Conservation (phyloP, 2,888 invertebrate species). For the Anagyrus pseudococci region DNA sequence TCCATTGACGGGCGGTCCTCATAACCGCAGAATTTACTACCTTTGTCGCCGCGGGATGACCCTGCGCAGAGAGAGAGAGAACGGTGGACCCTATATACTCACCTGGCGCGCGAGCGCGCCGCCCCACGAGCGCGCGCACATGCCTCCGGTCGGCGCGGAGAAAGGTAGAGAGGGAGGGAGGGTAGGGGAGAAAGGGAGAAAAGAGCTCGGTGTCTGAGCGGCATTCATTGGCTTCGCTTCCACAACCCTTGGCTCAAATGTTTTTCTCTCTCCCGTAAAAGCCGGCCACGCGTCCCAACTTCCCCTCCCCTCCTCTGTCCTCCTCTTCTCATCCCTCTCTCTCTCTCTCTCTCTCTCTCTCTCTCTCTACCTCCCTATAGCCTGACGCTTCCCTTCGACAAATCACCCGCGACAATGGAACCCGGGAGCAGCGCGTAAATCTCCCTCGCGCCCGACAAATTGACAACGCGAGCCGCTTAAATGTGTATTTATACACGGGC, state of each 20-base stretch:
- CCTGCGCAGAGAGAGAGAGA: no score
- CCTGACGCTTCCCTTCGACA: conserved; percentile 8
- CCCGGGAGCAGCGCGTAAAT: conserved; percentile 20
- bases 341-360: no score
- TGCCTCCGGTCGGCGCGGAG: no score
- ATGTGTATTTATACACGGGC: conserved; percentile 8
- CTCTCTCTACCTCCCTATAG: no score
- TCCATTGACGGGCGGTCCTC: no score
- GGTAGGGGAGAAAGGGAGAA: neutral
- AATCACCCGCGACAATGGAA: conserved; percentile 24
- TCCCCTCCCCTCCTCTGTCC: no score
- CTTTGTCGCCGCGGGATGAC: no score
- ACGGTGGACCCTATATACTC: no score
- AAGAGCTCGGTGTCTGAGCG: neutral
- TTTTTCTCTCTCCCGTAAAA: conserved; percentile 3
- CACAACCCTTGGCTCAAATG: neutral
- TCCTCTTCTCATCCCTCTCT: no score
- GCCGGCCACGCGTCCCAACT: neutral
- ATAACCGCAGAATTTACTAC: no score
- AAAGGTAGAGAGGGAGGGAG: conserved; percentile 5
- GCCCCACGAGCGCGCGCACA: no score
- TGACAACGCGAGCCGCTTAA: conserved; percentile 19
- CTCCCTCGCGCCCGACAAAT: conserved; percentile 30
- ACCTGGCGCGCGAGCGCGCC: no score
- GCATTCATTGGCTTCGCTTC: neutral